Evolutionary conservation across 2,888 invertebrate species (phyloP).

Genomic region (Cataglyphis cursor): DNA sequence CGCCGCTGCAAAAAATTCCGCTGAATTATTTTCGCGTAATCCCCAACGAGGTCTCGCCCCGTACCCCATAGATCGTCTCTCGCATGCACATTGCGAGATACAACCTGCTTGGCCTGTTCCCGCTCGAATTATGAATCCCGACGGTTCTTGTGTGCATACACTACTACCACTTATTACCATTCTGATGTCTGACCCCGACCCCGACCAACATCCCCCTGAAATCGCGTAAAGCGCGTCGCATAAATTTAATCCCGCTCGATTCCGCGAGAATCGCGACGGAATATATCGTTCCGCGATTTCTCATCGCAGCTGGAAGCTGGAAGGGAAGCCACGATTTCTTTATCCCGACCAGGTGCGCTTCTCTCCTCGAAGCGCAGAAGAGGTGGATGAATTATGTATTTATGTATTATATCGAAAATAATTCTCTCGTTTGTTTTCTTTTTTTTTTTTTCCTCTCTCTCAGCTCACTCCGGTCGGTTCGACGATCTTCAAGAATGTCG

Average conservation of each 20-base stretch:
- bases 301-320: conserved; percentile 35
- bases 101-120: conserved; percentile 38
- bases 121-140: conserved; percentile 67
- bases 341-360: background rate
- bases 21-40: conserved; percentile 62
- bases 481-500: conserved; percentile 94
- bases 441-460: conserved; percentile 61
- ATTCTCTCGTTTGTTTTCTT: background rate
- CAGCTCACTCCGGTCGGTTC: conserved; percentile 95
- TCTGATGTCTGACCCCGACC: conserved; percentile 56
- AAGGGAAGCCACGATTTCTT: conserved; percentile 22
- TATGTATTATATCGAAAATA: background rate
- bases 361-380: background rate
- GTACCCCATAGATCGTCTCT: background rate
- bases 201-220: conserved; percentile 32
- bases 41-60: conserved; percentile 21
- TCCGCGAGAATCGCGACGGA: conserved; percentile 21
- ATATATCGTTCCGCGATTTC: conserved; percentile 37
- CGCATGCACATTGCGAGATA: background rate
- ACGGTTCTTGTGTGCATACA: conserved; percentile 22
- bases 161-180: background rate
- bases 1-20: conserved; percentile 42
- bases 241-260: conserved; percentile 48
- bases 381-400: conserved; percentile 1
- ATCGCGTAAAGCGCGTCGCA: conserved; percentile 18